Base-by-base conservation (phyloP, 2,888 invertebrate species). In the Calameuta filiformis region DNA sequence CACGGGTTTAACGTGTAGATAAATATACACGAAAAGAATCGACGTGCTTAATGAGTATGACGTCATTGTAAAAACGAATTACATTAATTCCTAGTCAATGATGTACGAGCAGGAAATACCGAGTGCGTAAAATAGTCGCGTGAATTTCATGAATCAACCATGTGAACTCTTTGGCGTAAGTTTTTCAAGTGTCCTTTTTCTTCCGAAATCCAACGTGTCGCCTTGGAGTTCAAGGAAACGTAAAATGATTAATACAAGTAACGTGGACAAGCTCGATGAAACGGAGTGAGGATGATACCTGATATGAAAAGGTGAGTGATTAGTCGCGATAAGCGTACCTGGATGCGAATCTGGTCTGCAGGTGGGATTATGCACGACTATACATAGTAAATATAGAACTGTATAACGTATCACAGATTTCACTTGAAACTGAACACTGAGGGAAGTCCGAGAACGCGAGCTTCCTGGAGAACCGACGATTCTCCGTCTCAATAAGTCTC, bases 331-430 rank as follows among this genome's bases (percentile, higher is more conserved):
- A 23, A 56, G 56, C 23, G 23, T 56, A 56, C 56, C 23, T 56
- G 56, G 56, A 56, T 23, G 56, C 56, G 56, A 23, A 23, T 56
- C 76, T 73, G 73, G 76, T 78, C 75, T 76, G 77, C 74, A 34
- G 76, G 68, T 30, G 71, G 73, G 73, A 69, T 69, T 77, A 76
- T 69, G 33, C 79, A 75, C 33, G 6, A 30, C 40, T 23, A 74
- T 76, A 80, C 33, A 68, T 73, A 75, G 73, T 56, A 73, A 56
- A 79, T 80, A 82, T 77, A 77, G 82, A 85, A 56, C 56, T 85
- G 77, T 83, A 85, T 56, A 87, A 81, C 79, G 85, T 86, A 89
- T 89, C 89, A 89, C 89, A 89, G 89, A 88, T 85, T 86, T 87
- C 84, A 85, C 83, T 85, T 87, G 86, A 84, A 88, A 88, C 85